phyloP scores from a whole-genome alignment of 2,888 invertebrate species.

The Metopia argyrocephala region DNA sequence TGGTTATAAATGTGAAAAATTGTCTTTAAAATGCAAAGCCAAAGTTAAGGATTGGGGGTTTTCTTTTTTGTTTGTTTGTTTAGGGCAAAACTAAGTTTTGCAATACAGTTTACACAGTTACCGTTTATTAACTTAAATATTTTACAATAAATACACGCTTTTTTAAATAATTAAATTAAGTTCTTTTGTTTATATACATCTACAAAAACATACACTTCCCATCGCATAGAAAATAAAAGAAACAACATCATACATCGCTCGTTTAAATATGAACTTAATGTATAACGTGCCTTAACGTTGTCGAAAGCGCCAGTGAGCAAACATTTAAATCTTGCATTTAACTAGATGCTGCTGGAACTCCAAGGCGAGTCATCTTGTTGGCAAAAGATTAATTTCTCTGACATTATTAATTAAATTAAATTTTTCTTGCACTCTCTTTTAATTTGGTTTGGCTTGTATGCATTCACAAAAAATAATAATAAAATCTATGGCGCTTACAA shows the following conservation, averaged over 20 bases:
- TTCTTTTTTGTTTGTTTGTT: conserved; percentile 19
- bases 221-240: neutral
- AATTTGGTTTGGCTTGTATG: neutral
- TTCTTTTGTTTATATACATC: conserved; percentile 31
- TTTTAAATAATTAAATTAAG: conserved; percentile 11
- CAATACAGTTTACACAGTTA: conserved; percentile 29
- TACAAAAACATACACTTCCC: conserved; percentile 26
- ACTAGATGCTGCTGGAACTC: conserved; percentile 60
- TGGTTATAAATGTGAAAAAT: neutral
- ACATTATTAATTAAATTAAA: neutral
- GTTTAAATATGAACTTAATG: conserved; percentile 17
- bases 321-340: conserved; percentile 12
- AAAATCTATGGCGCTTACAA: conserved; percentile 17
- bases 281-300: conserved; percentile 20
- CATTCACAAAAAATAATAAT: neutral
- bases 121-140: conserved; percentile 14
- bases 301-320: neutral
- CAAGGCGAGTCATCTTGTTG: conserved; percentile 50
- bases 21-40: conserved; percentile 57
- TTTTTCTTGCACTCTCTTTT: neutral
- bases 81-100: conserved; percentile 57
- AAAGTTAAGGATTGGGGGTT: conserved; percentile 39
- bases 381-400: neutral
- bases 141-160: conserved; percentile 49
- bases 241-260: neutral